phyloP scores from a whole-genome alignment of 2,888 invertebrate genomes.

The Cistogaster globosa region DNA sequence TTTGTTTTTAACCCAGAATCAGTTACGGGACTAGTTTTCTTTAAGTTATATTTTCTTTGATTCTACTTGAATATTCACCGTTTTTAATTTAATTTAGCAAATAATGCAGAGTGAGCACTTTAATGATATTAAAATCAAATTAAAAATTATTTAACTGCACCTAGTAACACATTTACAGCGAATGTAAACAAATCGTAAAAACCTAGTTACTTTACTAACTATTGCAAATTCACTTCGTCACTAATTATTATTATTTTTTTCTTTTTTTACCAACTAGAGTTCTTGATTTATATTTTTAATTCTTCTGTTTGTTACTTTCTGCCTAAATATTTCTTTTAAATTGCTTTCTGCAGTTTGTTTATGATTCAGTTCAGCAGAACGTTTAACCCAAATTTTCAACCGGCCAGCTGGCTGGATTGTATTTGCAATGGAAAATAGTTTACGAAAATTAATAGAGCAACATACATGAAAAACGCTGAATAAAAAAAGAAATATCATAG shows the following conservation, averaged over 20 bases:
- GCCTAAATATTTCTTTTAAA: slow-evolving; percentile 28
- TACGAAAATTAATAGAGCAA: slow-evolving; percentile 31
- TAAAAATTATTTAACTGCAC: slow-evolving; percentile 63
- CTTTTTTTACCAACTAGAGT: slow-evolving; percentile 2
- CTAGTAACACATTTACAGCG: slow-evolving; percentile 58
- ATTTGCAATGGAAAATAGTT: slow-evolving; percentile 48
- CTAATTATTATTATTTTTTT: slow-evolving; percentile 11
- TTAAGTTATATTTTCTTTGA: too few species aligned
- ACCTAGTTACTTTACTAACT: slow-evolving; percentile 17
- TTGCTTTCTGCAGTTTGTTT: slow-evolving; percentile 39
- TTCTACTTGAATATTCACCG: too few species aligned
- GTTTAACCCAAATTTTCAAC: slow-evolving; percentile 67
- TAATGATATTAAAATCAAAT: not conserved
- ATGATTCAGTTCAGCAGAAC: slow-evolving; percentile 49
- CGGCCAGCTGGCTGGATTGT: slow-evolving; percentile 7
- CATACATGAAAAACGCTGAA: slow-evolving; percentile 29
- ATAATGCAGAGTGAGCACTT: too few species aligned
- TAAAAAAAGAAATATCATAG: slow-evolving; percentile 12
- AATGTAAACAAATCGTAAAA: slow-evolving; percentile 35
- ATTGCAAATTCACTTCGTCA: slow-evolving; percentile 22
- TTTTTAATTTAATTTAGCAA: too few species aligned
- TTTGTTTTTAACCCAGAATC: too few species aligned
- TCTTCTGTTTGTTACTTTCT: slow-evolving; percentile 21
- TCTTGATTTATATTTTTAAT: slow-evolving; percentile 10
- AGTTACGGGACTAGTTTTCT: too few species aligned